Evolutionary conservation across 2,797 vertebrate genomes (phyloP).

Genomic region (Acanthopagrus latus): DNA sequence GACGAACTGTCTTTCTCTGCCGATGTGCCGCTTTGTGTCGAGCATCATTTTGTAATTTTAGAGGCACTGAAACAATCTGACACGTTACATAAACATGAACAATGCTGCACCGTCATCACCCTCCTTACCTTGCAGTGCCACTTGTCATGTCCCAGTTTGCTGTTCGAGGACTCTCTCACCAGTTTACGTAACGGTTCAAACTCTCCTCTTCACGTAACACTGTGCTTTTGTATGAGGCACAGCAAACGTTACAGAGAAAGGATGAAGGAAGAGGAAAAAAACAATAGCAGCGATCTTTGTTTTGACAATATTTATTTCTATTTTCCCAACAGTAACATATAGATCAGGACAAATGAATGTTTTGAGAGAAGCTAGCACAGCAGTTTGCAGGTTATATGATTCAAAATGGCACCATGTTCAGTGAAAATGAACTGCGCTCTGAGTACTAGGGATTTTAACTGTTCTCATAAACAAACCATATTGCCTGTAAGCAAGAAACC

Average conservation of each 20-base stretch:
- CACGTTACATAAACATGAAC: conserved; percentile 29
- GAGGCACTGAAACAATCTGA: conserved; percentile 5
- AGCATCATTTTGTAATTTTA: not conserved
- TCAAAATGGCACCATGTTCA: conserved; percentile 65
- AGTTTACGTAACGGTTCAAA: conserved; percentile 40
- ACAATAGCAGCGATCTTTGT: conserved; percentile 31
- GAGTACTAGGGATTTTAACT: conserved; percentile 36
- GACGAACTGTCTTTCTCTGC: not conserved
- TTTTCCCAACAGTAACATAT: conserved; percentile 82
- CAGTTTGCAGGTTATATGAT: conserved; percentile 69
- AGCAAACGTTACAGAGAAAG: not conserved
- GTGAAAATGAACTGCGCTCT: conserved; percentile 53
- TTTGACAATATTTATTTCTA: conserved; percentile 87
- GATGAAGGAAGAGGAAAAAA: not conserved
- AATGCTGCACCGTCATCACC: not conserved
- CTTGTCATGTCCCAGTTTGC: conserved; percentile 31
- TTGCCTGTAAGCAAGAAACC: conserved; percentile 53
- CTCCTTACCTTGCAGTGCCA: conserved; percentile 7
- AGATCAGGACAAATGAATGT: conserved; percentile 79
- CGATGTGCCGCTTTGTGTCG: not conserved
- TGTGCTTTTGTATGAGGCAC: not conserved
- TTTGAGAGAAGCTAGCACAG: conserved; percentile 76
- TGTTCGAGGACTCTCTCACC: conserved; percentile 31
- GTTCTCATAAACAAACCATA: conserved; percentile 59
- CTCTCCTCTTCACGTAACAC: conserved; percentile 21